phyloP scores from a whole-genome alignment of 2,113 vertebrate species.

The Misgurnus mizolepis region DNA sequence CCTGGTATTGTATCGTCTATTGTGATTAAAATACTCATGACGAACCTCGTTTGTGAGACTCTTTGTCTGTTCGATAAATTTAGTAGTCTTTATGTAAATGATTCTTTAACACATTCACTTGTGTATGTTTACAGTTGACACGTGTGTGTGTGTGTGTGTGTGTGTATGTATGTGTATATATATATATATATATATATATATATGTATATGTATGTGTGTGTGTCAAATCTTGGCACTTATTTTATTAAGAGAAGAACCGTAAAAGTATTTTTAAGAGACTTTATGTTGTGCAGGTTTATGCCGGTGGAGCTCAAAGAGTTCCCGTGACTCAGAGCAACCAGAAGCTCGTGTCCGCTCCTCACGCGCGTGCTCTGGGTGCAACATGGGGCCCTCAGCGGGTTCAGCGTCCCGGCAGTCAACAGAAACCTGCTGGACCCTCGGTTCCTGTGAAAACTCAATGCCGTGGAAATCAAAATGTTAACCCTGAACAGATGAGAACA shows the following conservation, averaged over 20 bases:
- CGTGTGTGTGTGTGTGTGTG: too few relatives aligned
- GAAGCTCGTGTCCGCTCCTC: conserved; percentile 58
- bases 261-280: background rate
- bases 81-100: too few relatives aligned
- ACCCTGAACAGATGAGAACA: conserved; percentile 43
- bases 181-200: too few relatives aligned
- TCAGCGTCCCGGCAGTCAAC: conserved; percentile 65
- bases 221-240: too few relatives aligned
- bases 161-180: too few relatives aligned
- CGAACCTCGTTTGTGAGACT: fast-evolving
- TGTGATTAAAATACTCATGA: background rate
- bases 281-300: conserved; percentile 64
- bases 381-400: conserved; percentile 80
- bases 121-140: too few relatives aligned
- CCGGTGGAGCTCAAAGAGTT: conserved; percentile 79
- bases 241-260: too few relatives aligned
- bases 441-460: conserved; percentile 51
- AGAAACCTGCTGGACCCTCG: conserved; percentile 52
- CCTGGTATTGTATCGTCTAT: background rate
- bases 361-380: conserved; percentile 73
- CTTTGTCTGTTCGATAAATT: too few relatives aligned
- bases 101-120: too few relatives aligned
- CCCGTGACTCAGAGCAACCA: conserved; percentile 66
- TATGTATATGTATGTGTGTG: too few relatives aligned
- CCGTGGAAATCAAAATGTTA: conserved; percentile 62